phyloP scores from a whole-genome alignment of 2,888 invertebrate species.

The Polietes domitor region DNA sequence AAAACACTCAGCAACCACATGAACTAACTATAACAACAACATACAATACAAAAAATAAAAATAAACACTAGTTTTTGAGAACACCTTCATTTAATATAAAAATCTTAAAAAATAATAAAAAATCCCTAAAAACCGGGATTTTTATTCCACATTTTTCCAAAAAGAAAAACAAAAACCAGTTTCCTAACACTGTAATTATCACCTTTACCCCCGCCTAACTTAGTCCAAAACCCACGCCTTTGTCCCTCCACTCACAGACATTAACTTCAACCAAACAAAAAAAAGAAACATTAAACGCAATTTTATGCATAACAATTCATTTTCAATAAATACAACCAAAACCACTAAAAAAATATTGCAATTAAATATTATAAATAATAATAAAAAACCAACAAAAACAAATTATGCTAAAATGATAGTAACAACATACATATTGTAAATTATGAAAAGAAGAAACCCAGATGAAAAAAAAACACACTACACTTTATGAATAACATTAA shows the following conservation, averaged over 20 bases:
- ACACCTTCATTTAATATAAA: slow-evolving; percentile 5
- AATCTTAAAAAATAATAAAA: neutral
- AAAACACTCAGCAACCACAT: neutral
- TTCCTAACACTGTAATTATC: slow-evolving; percentile 30
- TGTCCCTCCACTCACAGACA: slow-evolving; percentile 17
- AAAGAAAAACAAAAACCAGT: neutral
- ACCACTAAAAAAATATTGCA: slow-evolving; percentile 10
- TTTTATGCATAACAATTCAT: slow-evolving; percentile 16
- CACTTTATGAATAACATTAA: slow-evolving; percentile 58
- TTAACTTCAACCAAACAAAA: slow-evolving; percentile 13
- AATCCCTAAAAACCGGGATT: neutral
- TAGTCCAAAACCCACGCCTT: neutral
- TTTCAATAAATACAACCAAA: slow-evolving; percentile 32
- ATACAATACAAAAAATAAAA: neutral
- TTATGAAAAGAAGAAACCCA: slow-evolving; percentile 56
- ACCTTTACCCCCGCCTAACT: neutral
- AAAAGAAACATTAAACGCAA: neutral
- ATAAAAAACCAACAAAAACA: slow-evolving; percentile 29
- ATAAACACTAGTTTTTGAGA: slow-evolving; percentile 36
- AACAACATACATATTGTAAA: slow-evolving; percentile 59
- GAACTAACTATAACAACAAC: neutral
- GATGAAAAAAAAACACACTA: slow-evolving; percentile 28
- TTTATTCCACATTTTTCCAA: neutral
- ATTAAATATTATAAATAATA: slow-evolving; percentile 17
- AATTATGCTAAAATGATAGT: slow-evolving; percentile 51